Percentiles rank a stretch among this genome's conserved stretches.
These are phyloP conservation scores for Enteromius treurensis DNA, from an alignment of 2,797 vertebrate species.

Conservation along the genomic window DNA sequence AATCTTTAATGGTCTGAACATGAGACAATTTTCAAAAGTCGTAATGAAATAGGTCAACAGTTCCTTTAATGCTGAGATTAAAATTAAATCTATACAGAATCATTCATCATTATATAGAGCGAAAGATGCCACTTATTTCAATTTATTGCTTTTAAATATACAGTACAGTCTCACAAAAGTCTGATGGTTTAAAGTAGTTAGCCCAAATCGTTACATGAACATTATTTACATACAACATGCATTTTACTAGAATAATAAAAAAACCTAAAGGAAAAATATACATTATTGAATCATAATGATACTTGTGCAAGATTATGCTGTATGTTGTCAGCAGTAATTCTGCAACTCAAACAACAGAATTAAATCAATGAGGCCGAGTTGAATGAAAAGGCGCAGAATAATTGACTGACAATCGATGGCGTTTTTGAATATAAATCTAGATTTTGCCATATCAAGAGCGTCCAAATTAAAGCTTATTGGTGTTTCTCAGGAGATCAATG, in stretches of 20 bases:
- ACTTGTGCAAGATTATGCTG: slow-evolving; percentile 30
- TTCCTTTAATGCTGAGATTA: not conserved
- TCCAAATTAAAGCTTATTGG: slow-evolving; percentile 70
- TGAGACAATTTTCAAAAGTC: not conserved
- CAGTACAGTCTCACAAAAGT: not conserved
- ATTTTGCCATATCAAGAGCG: slow-evolving; percentile 67
- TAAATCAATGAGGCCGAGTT: slow-evolving; percentile 65
- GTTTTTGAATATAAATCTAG: slow-evolving; percentile 59
- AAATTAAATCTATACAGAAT: not conserved
- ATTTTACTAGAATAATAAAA: not conserved
- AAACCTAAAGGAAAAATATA: not conserved
- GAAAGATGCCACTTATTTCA: not conserved
- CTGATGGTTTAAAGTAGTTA: not conserved
- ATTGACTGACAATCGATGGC: slow-evolving; percentile 62
- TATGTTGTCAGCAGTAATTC: slow-evolving; percentile 57
- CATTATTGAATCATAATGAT: slow-evolving; percentile 25
- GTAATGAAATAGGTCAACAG: not conserved
- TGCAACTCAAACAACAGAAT: slow-evolving; percentile 51
- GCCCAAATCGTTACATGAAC: not conserved
- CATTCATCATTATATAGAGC: not conserved
- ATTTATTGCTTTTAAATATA: not conserved
- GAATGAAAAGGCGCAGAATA: slow-evolving; percentile 66
- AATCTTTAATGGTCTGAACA: not conserved
- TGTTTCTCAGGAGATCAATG: slow-evolving; percentile 75
- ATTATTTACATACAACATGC: not conserved